Percentiles rank a stretch among this genome's conserved stretches.
phyloP scores from a whole-genome alignment of 2,113 vertebrate species.

The Boleophthalmus pectinirostris region DNA sequence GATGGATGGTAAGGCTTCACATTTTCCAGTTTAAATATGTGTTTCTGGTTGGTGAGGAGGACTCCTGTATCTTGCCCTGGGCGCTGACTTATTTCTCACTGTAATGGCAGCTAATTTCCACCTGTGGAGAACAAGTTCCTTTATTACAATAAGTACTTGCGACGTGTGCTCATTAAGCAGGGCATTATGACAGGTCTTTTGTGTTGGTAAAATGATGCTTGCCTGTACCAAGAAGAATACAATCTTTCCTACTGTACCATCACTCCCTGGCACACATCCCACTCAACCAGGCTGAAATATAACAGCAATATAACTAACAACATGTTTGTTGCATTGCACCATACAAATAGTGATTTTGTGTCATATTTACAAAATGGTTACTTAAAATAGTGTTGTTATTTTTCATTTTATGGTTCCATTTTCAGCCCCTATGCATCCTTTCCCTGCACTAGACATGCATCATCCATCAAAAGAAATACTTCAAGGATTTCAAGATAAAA shows the following conservation, averaged over 20 bases:
- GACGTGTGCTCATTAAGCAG: constrained; percentile 43
- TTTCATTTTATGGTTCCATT: constrained; percentile 20
- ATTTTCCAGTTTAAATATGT: constrained; percentile 16
- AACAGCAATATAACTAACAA: too few species aligned
- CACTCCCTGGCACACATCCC: neutral
- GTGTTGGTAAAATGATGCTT: constrained; percentile 9
- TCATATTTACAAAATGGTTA: neutral
- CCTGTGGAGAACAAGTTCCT: constrained; percentile 15
- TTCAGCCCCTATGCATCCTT: constrained; percentile 12
- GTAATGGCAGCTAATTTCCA: constrained; percentile 65
- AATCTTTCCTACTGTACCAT: neutral
- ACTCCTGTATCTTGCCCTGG: constrained; percentile 37
- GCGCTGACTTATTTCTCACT: constrained; percentile 53
- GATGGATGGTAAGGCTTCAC: too few species aligned
- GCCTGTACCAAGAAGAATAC: constrained; percentile 3
- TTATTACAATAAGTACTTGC: constrained; percentile 43
- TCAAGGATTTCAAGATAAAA: constrained; percentile 16
- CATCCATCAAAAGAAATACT: constrained; percentile 21
- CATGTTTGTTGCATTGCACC: neutral
- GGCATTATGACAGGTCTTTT: constrained; percentile 14
- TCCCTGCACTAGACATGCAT: neutral
- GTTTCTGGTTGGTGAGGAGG: constrained; percentile 20
- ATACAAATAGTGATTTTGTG: neutral
- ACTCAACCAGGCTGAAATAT: neutral
- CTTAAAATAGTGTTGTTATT: constrained; percentile 1